A percentile compares a stretch with the other conserved stretches of the same genome.
These are phyloP conservation scores for Electrophaes corylata DNA, from an alignment of 2,888 invertebrate species.

Conservation along the genomic window DNA sequence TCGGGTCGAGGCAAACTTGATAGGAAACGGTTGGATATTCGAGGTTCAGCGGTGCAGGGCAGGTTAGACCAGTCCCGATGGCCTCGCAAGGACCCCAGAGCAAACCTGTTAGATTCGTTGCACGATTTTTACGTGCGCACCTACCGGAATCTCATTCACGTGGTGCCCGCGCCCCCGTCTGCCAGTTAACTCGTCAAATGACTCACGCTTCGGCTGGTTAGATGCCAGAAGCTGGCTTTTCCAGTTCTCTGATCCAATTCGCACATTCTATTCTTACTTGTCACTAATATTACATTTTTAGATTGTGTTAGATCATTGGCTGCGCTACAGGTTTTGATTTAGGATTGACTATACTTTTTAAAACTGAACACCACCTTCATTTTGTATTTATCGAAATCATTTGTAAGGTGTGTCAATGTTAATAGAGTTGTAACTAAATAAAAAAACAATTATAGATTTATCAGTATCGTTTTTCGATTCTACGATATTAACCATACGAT, in stretches of 20 bases:
- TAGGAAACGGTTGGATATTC: constrained; percentile 80
- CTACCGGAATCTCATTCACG: constrained; percentile 84
- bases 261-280: constrained; percentile 69
- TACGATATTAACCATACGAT: too few relatives aligned
- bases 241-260: constrained; percentile 81
- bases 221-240: constrained; percentile 81
- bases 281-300: constrained; percentile 41
- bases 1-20: constrained; percentile 67
- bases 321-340: constrained; percentile 14
- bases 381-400: not conserved
- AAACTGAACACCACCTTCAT: not conserved
- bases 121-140: constrained; percentile 84
- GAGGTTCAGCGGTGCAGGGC: constrained; percentile 80
- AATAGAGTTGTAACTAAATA: too few relatives aligned
- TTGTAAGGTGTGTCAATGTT: not conserved
- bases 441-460: too few relatives aligned
- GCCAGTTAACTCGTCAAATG: constrained; percentile 82
- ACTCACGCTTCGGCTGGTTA: constrained; percentile 79
- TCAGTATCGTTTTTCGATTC: too few relatives aligned
- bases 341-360: not conserved
- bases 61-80: constrained; percentile 84
- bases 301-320: constrained; percentile 23
- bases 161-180: constrained; percentile 70
- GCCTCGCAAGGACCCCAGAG: constrained; percentile 84
- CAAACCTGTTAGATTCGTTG: constrained; percentile 85